Conservation (phyloP, 2,888 invertebrate species). For the Tipula helvola region DNA sequence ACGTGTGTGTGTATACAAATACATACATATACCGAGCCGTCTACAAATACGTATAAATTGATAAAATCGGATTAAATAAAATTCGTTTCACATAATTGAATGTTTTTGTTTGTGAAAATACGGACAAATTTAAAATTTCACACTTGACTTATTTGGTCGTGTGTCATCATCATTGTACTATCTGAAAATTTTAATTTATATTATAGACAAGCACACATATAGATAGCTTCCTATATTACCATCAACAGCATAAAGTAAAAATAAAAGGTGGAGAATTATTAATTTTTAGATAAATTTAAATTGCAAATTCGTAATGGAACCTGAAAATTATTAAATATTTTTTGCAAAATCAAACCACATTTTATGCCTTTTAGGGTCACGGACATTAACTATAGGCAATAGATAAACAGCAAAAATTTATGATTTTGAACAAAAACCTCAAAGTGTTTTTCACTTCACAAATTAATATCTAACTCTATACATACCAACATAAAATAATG, state of each 20-base stretch:
- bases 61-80: conserved; percentile 11
- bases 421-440: background rate
- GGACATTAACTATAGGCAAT: background rate
- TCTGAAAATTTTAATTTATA: background rate
- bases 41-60: background rate
- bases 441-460: background rate
- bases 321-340: background rate
- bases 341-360: background rate
- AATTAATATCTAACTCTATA: background rate
- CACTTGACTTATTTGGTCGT: conserved; percentile 31
- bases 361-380: background rate
- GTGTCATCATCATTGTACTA: background rate
- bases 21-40: background rate
- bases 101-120: conserved; percentile 31
- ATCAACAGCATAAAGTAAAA: background rate
- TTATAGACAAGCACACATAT: background rate
- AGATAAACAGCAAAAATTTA: background rate
- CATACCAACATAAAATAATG: background rate
- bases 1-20: background rate
- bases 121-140: conserved; percentile 37
- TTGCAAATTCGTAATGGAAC: background rate
- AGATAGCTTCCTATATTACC: background rate
- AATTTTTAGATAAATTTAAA: background rate
- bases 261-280: background rate
- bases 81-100: conserved; percentile 20